Evolutionary conservation across 1,140 invertebrate species (phyloP).

Genomic region (Meteorus sp.): DNA sequence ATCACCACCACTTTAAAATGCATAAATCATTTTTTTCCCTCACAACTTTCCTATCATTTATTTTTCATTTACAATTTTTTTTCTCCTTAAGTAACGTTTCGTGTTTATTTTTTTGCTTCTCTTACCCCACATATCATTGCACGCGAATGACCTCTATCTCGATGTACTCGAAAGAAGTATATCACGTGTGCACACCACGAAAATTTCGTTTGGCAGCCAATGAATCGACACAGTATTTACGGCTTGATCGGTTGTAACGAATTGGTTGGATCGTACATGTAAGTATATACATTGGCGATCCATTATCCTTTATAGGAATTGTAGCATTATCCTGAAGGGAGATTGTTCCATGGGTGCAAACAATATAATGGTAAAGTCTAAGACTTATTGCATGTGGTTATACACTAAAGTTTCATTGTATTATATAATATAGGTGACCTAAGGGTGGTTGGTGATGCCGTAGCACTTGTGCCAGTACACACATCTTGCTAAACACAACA

Average conservation of each 20-base stretch:
- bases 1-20: too few species aligned
- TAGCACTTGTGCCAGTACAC: too few species aligned
- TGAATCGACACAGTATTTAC: conserved; percentile 18
- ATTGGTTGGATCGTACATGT: conserved; percentile 5
- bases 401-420: background rate
- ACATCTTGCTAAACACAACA: too few species aligned
- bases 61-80: too few species aligned
- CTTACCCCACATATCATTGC: too few species aligned
- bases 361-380: background rate
- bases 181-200: too few species aligned
- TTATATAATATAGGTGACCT: too few species aligned
- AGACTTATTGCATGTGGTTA: conserved; percentile 7
- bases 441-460: too few species aligned
- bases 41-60: too few species aligned
- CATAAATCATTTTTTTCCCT: too few species aligned
- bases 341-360: background rate
- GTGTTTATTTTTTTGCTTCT: too few species aligned
- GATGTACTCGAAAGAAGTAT: background rate
- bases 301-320: background rate
- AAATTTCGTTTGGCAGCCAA: background rate
- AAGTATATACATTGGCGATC: background rate
- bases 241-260: conserved; percentile 17
- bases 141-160: background rate
- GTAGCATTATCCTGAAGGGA: background rate
- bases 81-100: too few species aligned